These are phyloP conservation scores for Tetrao urogallus DNA, from an alignment of 2,113 vertebrate genomes.

Conservation along the genomic window DNA sequence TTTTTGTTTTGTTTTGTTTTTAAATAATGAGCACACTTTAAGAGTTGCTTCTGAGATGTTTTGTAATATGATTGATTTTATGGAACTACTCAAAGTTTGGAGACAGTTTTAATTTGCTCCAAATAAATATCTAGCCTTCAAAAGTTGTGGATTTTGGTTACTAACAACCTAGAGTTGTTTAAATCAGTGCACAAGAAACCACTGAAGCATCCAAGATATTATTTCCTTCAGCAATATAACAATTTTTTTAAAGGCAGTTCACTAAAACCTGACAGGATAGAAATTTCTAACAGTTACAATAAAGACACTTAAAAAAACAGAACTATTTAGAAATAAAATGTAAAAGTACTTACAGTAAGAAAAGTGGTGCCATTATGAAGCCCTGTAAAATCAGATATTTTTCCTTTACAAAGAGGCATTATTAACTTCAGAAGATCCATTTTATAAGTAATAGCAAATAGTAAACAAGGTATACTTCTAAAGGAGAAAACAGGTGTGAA, in stretches of 20 bases:
- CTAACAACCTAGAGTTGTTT: not conserved
- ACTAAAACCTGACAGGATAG: not conserved
- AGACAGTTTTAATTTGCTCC: not conserved
- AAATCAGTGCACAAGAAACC: not conserved
- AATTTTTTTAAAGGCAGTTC: not conserved
- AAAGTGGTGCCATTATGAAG: slow-evolving; percentile 39
- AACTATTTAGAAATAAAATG: not conserved
- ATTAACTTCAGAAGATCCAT: not conserved
- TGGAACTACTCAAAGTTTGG: not conserved
- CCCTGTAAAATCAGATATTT: slow-evolving; percentile 59
- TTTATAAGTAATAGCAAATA: not conserved
- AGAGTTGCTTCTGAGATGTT: not conserved
- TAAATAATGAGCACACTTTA: not conserved
- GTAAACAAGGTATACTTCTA: not conserved
- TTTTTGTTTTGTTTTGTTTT: not conserved
- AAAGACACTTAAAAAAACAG: not conserved
- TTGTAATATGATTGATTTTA: not conserved
- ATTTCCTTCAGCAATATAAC: not conserved
- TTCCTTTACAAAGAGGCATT: not conserved
- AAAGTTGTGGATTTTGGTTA: not conserved
- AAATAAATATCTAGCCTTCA: not conserved
- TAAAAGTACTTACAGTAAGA: slow-evolving; percentile 69
- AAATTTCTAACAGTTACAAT: not conserved
- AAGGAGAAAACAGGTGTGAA: not conserved
- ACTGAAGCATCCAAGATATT: not conserved